Conservation (phyloP, 2,797 vertebrate species). For the Todus mexicanus region DNA sequence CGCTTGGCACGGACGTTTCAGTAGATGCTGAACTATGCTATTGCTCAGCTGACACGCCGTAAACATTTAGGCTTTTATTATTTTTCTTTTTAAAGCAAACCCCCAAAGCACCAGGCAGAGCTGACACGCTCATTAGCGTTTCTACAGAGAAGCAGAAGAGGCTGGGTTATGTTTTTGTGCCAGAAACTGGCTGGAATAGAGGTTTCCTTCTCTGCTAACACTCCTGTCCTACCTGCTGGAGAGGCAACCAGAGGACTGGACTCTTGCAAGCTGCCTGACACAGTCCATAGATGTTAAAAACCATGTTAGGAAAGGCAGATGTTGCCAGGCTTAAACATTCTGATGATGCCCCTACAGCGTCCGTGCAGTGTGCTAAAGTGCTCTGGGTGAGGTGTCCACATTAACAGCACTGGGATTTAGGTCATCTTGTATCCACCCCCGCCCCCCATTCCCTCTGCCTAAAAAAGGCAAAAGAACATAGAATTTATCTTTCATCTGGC, state of each 20-base stretch:
- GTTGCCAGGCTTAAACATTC: not conserved
- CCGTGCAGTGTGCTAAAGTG: not conserved
- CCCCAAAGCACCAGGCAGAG: not conserved
- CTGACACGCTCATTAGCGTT: not conserved
- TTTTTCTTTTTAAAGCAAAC: not conserved
- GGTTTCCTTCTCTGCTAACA: not conserved
- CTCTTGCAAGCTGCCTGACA: not conserved
- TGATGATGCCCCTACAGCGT: not conserved
- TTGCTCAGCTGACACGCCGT: not conserved
- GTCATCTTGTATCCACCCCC: not conserved
- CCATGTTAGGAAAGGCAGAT: not conserved
- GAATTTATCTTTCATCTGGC: not conserved
- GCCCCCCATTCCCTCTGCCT: not conserved
- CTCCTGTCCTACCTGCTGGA: not conserved
- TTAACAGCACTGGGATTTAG: not conserved
- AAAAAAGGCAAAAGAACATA: not conserved
- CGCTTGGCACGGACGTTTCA: not conserved
- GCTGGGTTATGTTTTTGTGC: not conserved
- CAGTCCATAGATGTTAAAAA: not conserved
- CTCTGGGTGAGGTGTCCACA: not conserved
- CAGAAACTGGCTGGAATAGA: not conserved
- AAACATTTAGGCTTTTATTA: not conserved
- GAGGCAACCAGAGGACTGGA: not conserved
- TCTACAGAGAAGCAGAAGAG: not conserved
- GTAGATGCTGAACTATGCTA: accelerated